Conservation (phyloP, 2,888 invertebrate species). For the Oxycera nigricornis region DNA sequence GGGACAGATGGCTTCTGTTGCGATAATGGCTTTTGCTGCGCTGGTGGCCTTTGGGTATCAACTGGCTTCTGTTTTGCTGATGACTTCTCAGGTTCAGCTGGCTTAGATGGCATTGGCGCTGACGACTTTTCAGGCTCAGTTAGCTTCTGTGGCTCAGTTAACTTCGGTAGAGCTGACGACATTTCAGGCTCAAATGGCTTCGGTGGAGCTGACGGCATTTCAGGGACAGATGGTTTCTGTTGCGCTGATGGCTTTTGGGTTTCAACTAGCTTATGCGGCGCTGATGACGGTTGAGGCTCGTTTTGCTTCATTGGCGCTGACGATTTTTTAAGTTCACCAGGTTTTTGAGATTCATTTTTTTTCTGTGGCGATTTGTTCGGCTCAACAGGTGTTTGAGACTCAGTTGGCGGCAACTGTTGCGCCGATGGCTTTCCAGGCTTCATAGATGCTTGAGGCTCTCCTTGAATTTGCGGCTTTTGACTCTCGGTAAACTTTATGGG, state of each 20-base stretch:
- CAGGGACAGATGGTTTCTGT: not conserved
- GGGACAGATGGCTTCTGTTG: constrained; percentile 61
- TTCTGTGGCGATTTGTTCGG: not conserved
- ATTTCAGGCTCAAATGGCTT: not conserved
- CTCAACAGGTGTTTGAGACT: not conserved
- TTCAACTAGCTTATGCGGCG: no score
- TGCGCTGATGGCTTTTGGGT: not conserved
- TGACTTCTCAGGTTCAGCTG: constrained; percentile 68
- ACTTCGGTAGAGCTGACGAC: not conserved
- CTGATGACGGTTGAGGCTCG: no score
- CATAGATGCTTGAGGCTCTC: not conserved
- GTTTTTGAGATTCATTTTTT: not conserved
- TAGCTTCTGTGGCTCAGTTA: not conserved
- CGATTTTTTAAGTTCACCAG: not conserved
- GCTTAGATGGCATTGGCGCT: not conserved
- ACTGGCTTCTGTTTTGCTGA: constrained; percentile 69
- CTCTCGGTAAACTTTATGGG: not conserved
- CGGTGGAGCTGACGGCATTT: not conserved
- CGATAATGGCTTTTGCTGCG: no score
- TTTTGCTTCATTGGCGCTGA: not conserved
- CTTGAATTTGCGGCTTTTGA: not conserved
- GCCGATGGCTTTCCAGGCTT: not conserved
- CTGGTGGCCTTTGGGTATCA: constrained; percentile 67
- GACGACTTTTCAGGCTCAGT: not conserved
- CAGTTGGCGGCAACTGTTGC: not conserved